These are phyloP conservation scores for Orcinus orca DNA, from an alignment of 2,113 vertebrate species.

Conservation along the genomic window DNA sequence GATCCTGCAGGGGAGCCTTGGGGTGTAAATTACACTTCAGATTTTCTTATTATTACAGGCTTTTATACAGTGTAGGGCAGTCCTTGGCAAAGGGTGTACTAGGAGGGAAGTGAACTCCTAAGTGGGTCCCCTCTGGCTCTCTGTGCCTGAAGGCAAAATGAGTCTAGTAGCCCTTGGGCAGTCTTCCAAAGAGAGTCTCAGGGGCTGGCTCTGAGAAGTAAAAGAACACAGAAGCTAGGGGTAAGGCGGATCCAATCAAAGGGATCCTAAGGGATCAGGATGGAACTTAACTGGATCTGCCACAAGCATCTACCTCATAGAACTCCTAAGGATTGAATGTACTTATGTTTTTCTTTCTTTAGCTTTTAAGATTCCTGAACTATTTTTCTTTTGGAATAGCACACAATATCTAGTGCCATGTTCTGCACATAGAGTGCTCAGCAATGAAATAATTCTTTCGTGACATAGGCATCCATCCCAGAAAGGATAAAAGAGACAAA, in stretches of 20 bases:
- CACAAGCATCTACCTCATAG: neutral
- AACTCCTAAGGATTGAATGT: neutral
- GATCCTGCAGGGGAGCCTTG: neutral
- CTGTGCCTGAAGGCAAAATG: neutral
- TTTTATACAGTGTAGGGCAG: neutral
- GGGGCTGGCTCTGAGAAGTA: neutral
- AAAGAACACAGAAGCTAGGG: neutral
- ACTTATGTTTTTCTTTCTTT: neutral
- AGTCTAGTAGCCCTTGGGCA: neutral
- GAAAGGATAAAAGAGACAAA: conserved; percentile 19
- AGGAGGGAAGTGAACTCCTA: neutral
- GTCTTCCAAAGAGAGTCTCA: neutral
- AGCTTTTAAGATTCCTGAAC: neutral
- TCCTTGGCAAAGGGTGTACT: neutral
- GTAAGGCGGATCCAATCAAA: neutral
- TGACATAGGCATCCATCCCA: neutral
- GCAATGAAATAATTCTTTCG: neutral
- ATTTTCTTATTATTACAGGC: neutral
- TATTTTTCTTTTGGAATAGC: conserved; percentile 4
- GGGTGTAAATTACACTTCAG: neutral
- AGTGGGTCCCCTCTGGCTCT: neutral
- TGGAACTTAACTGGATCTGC: neutral
- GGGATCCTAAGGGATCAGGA: neutral
- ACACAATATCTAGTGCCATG: neutral
- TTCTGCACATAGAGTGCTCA: neutral